phyloP scores from a whole-genome alignment of 2,888 invertebrate genomes.

The Drosophila parthenogenetica region DNA sequence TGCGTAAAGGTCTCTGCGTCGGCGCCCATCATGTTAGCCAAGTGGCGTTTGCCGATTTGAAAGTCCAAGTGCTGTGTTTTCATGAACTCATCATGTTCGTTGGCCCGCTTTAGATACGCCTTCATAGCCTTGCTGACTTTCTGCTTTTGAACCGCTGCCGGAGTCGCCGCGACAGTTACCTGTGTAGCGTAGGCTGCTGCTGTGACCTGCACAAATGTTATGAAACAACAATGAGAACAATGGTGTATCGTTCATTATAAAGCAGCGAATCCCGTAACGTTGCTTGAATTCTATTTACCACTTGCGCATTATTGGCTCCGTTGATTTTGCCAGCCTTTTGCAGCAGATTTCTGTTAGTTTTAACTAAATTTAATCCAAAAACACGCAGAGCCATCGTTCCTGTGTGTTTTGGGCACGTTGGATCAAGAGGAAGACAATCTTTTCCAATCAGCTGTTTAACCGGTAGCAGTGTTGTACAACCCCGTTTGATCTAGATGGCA shows the following conservation, averaged over 20 bases:
- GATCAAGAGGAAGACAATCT: conserved; percentile 34
- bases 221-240: conserved; percentile 51
- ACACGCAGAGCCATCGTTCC: conserved; percentile 75
- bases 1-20: conserved; percentile 95
- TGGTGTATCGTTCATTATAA: background rate
- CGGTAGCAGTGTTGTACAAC: conserved; percentile 20
- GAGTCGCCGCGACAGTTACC: conserved; percentile 81
- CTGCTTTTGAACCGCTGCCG: conserved; percentile 85
- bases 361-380: conserved; percentile 77
- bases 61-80: conserved; percentile 91
- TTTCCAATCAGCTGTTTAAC: conserved; percentile 50
- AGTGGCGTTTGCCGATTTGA: conserved; percentile 96
- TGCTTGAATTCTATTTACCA: conserved; percentile 42
- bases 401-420: conserved; percentile 24
- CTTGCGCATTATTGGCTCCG: conserved; percentile 29
- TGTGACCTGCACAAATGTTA: conserved; percentile 54
- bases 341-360: conserved; percentile 76
- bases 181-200: conserved; percentile 68
- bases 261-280: conserved; percentile 28
- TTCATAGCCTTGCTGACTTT: conserved; percentile 95
- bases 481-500: conserved; percentile 33
- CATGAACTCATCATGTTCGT: conserved; percentile 93
- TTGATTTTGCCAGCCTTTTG: conserved; percentile 62
- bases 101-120: conserved; percentile 93
- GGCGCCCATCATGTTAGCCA: conserved; percentile 99